These are phyloP conservation scores for Idris sp. DNA, from an alignment of 1,140 invertebrate genomes.

Conservation along the genomic window DNA sequence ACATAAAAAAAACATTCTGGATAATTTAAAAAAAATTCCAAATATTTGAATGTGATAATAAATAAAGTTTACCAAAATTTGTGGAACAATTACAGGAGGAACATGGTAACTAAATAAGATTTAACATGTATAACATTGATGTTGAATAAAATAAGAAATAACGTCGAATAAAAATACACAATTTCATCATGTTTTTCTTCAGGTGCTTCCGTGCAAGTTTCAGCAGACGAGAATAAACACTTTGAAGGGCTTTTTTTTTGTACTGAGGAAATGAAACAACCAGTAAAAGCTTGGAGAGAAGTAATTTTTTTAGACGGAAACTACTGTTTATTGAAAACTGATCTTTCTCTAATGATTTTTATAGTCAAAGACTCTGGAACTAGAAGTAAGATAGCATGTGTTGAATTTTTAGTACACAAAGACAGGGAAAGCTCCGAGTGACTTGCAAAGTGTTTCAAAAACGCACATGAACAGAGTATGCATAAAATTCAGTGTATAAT, in stretches of 20 bases:
- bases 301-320: neutral
- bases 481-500: too few species aligned
- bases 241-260: constrained; percentile 6
- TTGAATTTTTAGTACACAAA: constrained; percentile 8
- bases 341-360: neutral
- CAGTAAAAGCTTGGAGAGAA: constrained; percentile 1
- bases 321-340: neutral
- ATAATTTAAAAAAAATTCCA: too few species aligned
- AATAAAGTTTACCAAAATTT: neutral
- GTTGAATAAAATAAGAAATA: too few species aligned
- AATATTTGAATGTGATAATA: too few species aligned
- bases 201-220: neutral
- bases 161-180: too few species aligned
- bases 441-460: constrained; percentile 24
- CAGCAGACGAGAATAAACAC: neutral
- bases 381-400: constrained; percentile 1
- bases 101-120: constrained; percentile 1
- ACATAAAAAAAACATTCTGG: too few species aligned
- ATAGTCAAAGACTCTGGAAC: constrained; percentile 8
- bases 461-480: constrained; percentile 24
- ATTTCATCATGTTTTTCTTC: neutral
- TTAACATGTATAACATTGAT: too few species aligned
- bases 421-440: constrained; percentile 18
- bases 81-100: constrained; percentile 6
- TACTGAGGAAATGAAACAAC: neutral